Base-by-base conservation (phyloP, 2,797 vertebrate species). In the Anomalospiza imberbis region DNA sequence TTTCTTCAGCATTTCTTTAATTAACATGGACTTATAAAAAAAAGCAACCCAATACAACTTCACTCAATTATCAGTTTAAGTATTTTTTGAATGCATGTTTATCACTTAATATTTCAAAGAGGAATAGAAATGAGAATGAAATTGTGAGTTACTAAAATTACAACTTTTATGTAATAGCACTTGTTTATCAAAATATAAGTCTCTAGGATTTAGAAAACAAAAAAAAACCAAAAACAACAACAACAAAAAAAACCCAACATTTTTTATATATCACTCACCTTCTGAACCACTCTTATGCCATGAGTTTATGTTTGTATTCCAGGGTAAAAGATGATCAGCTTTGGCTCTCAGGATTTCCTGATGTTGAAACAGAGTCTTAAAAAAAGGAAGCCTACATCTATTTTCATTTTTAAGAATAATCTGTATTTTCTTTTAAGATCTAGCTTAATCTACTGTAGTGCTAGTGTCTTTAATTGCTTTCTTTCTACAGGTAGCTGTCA, bases 141-240 rank as follows among this genome's bases (percentile, higher is more conserved):
- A 72, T 36, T 36, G 3, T 48, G 44, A 77, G 3, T 40, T 77
- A 58, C 24, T 70, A 81, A 70, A 91, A 38, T 53, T 26, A 14
- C 5, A 47, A 26, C 4, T 36, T 87, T 8, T 10, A 65, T 65
- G 32, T 53, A 68, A 70, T 36, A 65, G 3, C 5, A 58, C 4
- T 70, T 66, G 2, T 45, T 2, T 51, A 63, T 60, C 3, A 63
- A 78, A 78, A 40, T 40, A 79, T 20, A 45, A 21, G 4, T 17
- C 51, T 55, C 10, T 78, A 55, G 8, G 32, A 61, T 53, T 48
- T 44, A n/a, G 21, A 14, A 45, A 67, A 62, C 12, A 42, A 54
- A 53, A 1, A 12, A 28, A 40, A 38, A 8, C 2, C 7, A 12
- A 18, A n/a, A n/a, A n/a, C n/a, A n/a, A n/a, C n/a, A n/a, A n/a